Conservation (phyloP, 2,797 vertebrate genomes). For the Sebastes oblongus region DNA sequence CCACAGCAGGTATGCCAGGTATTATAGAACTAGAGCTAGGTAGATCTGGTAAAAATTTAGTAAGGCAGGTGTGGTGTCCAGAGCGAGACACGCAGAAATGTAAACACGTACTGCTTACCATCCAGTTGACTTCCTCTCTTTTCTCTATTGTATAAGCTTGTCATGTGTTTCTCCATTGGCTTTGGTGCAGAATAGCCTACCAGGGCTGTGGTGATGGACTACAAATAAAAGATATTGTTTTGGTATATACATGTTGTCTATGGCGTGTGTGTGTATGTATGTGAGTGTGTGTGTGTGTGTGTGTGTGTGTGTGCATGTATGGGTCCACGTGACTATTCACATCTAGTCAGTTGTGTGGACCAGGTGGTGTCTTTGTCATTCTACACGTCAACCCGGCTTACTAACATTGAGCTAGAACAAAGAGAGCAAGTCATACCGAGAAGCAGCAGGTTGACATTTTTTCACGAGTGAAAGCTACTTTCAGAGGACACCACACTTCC, state of each 20-base stretch:
- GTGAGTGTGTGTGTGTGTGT: background rate
- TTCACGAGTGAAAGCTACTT: conserved; percentile 28
- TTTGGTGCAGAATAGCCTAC: conserved; percentile 99
- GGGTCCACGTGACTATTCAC: conserved; percentile 28
- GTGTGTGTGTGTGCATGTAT: background rate
- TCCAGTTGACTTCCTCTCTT: conserved; percentile 82
- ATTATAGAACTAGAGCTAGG: conserved; percentile 75
- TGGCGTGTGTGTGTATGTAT: conserved; percentile 53
- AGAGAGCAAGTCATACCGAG: conserved; percentile 9
- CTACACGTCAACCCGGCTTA: conserved; percentile 36
- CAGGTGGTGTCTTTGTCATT: conserved; percentile 44
- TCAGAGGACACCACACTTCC: conserved; percentile 44
- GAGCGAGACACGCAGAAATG: conserved; percentile 68
- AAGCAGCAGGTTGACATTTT: conserved; percentile 26
- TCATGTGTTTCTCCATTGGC: conserved; percentile 99
- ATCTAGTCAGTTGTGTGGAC: conserved; percentile 17
- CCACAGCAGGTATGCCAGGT: conserved; percentile 73
- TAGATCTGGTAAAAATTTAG: conserved; percentile 70
- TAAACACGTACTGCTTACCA: conserved; percentile 79
- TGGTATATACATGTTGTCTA: conserved; percentile 83
- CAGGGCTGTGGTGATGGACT: conserved; percentile 98
- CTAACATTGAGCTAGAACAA: conserved; percentile 25
- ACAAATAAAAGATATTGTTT: conserved; percentile 99
- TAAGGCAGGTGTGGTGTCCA: conserved; percentile 64
- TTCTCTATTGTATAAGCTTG: conserved; percentile 92